These are phyloP conservation scores for Gobius niger DNA, from an alignment of 2,113 vertebrate species.

Conservation along the genomic window DNA sequence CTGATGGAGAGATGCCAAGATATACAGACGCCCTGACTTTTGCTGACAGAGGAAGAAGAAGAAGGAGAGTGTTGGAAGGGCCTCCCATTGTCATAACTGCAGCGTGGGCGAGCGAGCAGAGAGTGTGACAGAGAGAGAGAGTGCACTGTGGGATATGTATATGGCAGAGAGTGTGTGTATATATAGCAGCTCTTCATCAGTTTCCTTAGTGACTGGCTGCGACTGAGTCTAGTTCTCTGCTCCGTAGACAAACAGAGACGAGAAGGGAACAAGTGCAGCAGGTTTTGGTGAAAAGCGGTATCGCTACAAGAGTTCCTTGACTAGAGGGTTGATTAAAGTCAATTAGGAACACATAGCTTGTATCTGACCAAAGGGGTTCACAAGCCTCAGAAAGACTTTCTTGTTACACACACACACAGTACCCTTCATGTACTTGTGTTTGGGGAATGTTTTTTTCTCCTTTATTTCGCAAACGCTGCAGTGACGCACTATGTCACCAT, in stretches of 20 bases:
- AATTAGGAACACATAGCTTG: background rate
- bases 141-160: slow-evolving; percentile 52
- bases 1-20: slow-evolving; percentile 44
- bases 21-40: slow-evolving; percentile 54
- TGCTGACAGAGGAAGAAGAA: slow-evolving; percentile 28
- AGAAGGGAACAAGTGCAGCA: background rate
- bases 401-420: background rate
- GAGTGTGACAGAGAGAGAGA: slow-evolving; percentile 18
- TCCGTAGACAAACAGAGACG: slow-evolving; percentile 23
- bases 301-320: slow-evolving; percentile 7
- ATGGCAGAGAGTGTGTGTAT: slow-evolving; percentile 41
- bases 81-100: slow-evolving; percentile 41
- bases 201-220: slow-evolving; percentile 71
- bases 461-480: too few species aligned
- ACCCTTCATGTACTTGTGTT: background rate
- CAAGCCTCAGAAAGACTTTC: background rate
- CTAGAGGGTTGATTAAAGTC: slow-evolving; percentile 3
- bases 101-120: slow-evolving; percentile 40
- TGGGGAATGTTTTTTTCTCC: too few species aligned
- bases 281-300: background rate
- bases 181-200: slow-evolving; percentile 67
- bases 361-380: too few species aligned
- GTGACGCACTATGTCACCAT: too few species aligned
- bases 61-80: slow-evolving; percentile 14
- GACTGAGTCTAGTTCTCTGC: slow-evolving; percentile 40